phyloP scores from a whole-genome alignment of 2,888 invertebrate genomes.

The Ichneumoninae sp. region DNA sequence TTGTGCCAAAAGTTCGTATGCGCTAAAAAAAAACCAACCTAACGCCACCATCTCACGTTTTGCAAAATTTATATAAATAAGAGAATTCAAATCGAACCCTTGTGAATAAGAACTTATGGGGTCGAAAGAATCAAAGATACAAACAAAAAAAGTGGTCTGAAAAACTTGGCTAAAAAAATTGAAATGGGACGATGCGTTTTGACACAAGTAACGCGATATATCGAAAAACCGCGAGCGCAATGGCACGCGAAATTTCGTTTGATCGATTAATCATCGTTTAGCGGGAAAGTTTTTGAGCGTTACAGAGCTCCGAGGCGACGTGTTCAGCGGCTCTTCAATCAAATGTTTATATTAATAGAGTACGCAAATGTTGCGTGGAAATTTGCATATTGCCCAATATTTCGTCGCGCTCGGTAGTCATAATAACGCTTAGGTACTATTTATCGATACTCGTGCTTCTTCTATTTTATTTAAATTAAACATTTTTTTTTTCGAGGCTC shows the following conservation, averaged over 20 bases:
- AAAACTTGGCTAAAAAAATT: not conserved
- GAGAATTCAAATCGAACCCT: not conserved
- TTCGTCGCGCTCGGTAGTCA: not conserved
- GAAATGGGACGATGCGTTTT: not conserved
- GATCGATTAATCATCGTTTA: constrained; percentile 16
- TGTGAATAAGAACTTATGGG: too few species aligned
- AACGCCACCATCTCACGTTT: not conserved
- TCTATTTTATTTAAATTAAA: constrained; percentile 38
- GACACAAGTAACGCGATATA: constrained; percentile 23
- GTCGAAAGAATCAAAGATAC: not conserved
- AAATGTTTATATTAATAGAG: not conserved
- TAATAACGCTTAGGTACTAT: constrained; percentile 58
- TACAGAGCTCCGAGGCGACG: constrained; percentile 42
- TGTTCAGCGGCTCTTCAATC: not conserved
- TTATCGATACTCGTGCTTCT: constrained; percentile 64
- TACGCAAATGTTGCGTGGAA: not conserved
- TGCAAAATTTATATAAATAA: not conserved
- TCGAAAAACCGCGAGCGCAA: not conserved
- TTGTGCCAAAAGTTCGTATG: constrained; percentile 7
- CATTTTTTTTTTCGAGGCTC: not conserved
- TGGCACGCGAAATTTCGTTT: constrained; percentile 1
- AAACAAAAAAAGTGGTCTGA: not conserved
- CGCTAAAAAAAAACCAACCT: not conserved
- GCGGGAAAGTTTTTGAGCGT: constrained; percentile 57
- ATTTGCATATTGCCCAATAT: not conserved